Conservation (phyloP, 2,797 vertebrate species). For the Xenopus petersii region DNA sequence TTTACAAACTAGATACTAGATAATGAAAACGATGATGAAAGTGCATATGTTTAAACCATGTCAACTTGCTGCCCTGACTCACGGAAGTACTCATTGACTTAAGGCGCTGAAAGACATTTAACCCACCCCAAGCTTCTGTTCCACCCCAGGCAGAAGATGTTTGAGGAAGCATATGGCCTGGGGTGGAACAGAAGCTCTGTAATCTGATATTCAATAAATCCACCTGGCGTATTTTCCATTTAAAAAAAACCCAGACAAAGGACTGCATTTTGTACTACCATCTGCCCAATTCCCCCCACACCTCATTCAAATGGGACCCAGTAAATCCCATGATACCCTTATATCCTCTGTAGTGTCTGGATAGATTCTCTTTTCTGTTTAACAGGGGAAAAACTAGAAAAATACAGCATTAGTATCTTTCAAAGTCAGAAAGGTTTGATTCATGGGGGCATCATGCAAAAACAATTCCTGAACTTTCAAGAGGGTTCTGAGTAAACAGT, state of each 20-base stretch:
- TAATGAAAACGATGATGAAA: too few relatives aligned
- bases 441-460: too few relatives aligned
- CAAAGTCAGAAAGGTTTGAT: too few relatives aligned
- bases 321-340: constrained; percentile 11
- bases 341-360: background rate
- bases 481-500: too few relatives aligned
- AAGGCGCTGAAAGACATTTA: background rate
- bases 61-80: background rate
- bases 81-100: background rate
- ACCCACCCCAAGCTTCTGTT: background rate
- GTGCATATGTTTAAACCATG: too few relatives aligned
- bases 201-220: constrained; percentile 56
- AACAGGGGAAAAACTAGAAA: background rate
- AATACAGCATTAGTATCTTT: background rate
- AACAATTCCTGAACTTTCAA: too few relatives aligned
- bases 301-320: constrained; percentile 39
- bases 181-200: background rate
- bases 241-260: constrained; percentile 46
- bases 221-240: constrained; percentile 54
- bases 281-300: constrained; percentile 44
- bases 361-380: too few relatives aligned
- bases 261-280: constrained; percentile 51
- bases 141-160: constrained; percentile 1
- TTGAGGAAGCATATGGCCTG: constrained; percentile 3
- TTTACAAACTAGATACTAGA: too few relatives aligned